phyloP scores from a whole-genome alignment of 2,797 vertebrate genomes.

The Argya squamiceps region DNA sequence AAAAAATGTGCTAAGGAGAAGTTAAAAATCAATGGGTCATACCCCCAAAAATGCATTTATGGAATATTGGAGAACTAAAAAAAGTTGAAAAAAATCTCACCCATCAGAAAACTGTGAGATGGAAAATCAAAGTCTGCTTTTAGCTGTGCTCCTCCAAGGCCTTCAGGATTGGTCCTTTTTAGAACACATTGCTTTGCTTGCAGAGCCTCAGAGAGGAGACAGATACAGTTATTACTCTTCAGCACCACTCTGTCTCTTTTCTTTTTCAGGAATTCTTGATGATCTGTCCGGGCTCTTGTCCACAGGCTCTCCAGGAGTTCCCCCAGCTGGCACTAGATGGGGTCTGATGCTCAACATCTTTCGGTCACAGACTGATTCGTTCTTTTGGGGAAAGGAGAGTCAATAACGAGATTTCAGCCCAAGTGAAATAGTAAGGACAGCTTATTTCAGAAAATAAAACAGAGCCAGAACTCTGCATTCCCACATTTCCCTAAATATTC shows the following conservation, averaged over 20 bases:
- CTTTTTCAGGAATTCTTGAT: background rate
- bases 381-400: background rate
- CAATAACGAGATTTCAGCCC: background rate
- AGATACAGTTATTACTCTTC: background rate
- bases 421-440: background rate
- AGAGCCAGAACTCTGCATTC: background rate
- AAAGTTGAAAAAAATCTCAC: background rate
- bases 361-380: background rate
- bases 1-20: background rate
- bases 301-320: background rate
- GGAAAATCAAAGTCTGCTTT: background rate
- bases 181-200: background rate
- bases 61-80: background rate
- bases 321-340: constrained; percentile 6
- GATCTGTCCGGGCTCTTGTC: accelerated
- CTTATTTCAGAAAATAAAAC: background rate
- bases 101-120: background rate
- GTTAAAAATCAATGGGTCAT: background rate
- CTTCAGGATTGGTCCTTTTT: background rate
- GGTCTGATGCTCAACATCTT: background rate
- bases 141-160: background rate
- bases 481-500: background rate
- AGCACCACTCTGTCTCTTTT: background rate
- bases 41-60: background rate
- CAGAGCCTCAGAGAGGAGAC: background rate